Evolutionary conservation across 64 coral and sea anemone species (phyloP).

Genomic region (Acropora tenuis): DNA sequence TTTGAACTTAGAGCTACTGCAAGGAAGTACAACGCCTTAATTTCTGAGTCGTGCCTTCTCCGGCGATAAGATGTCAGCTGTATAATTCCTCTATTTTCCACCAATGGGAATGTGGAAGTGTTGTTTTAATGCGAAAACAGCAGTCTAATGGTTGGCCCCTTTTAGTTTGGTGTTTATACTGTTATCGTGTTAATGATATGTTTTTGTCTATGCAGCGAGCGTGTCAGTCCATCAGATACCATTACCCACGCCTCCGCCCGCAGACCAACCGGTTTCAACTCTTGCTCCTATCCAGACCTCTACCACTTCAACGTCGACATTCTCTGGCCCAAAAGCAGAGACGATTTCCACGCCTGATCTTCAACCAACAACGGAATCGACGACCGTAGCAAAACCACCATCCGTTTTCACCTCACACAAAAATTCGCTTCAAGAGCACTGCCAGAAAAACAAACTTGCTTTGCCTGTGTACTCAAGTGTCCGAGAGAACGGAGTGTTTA

Average conservation of each 20-base stretch:
- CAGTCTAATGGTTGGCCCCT: background rate
- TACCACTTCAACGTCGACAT: background rate
- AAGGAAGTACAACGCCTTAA: too few species aligned
- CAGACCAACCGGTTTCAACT: background rate
- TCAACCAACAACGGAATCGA: background rate
- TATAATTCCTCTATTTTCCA: too few species aligned
- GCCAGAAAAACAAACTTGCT: conserved; percentile 78
- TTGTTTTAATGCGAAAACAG: too few species aligned
- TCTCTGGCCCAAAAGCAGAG: background rate
- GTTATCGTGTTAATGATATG: background rate
- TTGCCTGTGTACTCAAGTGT: conserved; percentile 78
- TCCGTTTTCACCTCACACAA: conserved; percentile 73
- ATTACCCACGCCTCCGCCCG: background rate
- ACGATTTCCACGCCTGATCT: background rate
- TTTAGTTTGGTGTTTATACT: background rate
- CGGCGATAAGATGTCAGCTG: too few species aligned
- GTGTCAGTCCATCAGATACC: background rate
- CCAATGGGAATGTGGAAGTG: too few species aligned
- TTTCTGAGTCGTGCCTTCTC: too few species aligned
- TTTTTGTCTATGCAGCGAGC: background rate
- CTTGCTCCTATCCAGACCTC: background rate
- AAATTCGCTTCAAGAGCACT: conserved; percentile 91
- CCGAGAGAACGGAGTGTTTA: conserved; percentile 58
- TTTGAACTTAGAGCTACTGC: too few species aligned
- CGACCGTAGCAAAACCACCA: background rate